These are phyloP conservation scores for Habropoda laboriosa DNA, from an alignment of 1,140 invertebrate genomes.

Conservation along the genomic window DNA sequence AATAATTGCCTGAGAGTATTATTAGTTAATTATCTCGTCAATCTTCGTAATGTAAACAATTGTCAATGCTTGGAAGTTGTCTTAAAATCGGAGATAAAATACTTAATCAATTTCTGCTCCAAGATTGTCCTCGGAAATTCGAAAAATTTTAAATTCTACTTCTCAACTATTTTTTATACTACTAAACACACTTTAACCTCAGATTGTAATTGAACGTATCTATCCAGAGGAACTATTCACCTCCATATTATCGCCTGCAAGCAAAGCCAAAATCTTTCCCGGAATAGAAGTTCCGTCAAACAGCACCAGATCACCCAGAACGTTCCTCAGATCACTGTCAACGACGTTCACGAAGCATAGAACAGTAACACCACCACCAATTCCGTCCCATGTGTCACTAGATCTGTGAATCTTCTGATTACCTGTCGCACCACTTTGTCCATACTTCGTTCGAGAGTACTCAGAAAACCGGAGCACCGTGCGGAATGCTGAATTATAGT, in stretches of 20 bases:
- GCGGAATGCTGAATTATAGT: constrained; percentile 72
- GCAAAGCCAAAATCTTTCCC: not conserved
- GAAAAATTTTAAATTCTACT: not conserved
- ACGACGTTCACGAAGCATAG: not conserved
- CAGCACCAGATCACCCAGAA: not conserved
- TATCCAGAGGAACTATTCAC: not conserved
- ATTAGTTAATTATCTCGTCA: constrained; percentile 2
- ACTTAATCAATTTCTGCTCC: no score
- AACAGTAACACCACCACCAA: not conserved
- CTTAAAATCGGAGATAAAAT: not conserved
- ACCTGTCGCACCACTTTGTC: constrained; percentile 74
- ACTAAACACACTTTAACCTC: not conserved
- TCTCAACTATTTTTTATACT: not conserved
- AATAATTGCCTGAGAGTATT: constrained; percentile 1
- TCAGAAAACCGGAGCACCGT: constrained; percentile 57
- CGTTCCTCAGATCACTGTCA: not conserved
- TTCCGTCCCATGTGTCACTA: not conserved
- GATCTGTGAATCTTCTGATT: constrained; percentile 41
- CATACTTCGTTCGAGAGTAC: constrained; percentile 60
- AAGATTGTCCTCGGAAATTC: no score
- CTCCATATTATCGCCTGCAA: not conserved
- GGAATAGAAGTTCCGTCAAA: not conserved
- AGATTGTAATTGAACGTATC: not conserved
- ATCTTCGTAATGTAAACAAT: not conserved
- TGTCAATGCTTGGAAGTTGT: not conserved